Percentiles rank a stretch among this genome's conserved stretches.
phyloP scores from a whole-genome alignment of 2,888 invertebrate genomes.

The Alentia gelatinosa region DNA sequence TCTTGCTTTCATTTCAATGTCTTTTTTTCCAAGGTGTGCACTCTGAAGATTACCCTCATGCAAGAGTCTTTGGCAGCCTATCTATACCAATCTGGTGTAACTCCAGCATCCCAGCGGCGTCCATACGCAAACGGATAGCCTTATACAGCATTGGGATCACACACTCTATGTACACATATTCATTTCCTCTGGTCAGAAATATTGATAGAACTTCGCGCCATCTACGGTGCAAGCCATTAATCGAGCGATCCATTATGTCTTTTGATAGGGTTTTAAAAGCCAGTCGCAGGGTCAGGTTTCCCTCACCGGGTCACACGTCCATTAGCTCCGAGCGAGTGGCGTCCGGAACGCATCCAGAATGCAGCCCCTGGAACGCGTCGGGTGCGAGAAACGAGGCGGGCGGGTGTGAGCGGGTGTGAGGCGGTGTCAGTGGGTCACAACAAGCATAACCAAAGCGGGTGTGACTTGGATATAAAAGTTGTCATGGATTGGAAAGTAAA shows the following conservation, averaged over 20 bases:
- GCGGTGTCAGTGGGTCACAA: neutral
- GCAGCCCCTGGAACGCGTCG: neutral
- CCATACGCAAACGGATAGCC: too few species aligned
- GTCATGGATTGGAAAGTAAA: neutral
- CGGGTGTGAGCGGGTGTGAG: neutral
- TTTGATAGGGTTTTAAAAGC: conserved; percentile 29
- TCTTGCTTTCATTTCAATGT: too few species aligned
- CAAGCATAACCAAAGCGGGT: neutral
- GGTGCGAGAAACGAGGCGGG: neutral
- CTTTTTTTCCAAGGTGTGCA: too few species aligned
- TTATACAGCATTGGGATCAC: neutral
- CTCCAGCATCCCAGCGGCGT: too few species aligned
- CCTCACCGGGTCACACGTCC: neutral
- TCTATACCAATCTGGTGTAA: too few species aligned
- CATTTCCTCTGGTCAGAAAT: neutral
- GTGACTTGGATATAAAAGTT: neutral
- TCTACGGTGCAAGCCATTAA: neutral
- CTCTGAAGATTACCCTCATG: too few species aligned
- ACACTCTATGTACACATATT: neutral
- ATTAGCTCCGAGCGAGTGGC: neutral
- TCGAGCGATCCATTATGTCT: neutral
- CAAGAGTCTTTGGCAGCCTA: too few species aligned
- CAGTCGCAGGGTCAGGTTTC: neutral
- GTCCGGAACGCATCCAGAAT: conserved; percentile 6
- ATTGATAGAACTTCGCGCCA: neutral